Conservation (phyloP, 2,797 vertebrate genomes). For the Poliocrania exsul region DNA sequence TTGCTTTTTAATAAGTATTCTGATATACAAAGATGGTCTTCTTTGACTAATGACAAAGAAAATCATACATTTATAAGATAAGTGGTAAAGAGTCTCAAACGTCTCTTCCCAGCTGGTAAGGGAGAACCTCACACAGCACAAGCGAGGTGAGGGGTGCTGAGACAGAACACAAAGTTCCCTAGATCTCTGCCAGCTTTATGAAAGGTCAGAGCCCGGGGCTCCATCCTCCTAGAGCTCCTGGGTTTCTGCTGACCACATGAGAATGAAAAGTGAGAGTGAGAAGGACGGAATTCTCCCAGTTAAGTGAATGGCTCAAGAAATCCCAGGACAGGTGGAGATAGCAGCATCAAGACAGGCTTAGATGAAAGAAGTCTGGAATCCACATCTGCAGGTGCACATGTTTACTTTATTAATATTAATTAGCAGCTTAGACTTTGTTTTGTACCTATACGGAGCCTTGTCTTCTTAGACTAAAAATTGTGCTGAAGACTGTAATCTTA, state of each 20-base stretch:
- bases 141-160: background rate
- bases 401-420: background rate
- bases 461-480: background rate
- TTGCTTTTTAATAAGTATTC: background rate
- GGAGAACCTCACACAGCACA: background rate
- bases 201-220: background rate
- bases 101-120: background rate
- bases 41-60: background rate
- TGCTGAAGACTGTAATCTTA: background rate
- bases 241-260: background rate
- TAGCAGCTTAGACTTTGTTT: background rate
- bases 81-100: background rate
- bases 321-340: background rate
- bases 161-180: background rate
- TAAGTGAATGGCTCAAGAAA: background rate
- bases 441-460: background rate
- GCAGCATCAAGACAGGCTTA: background rate
- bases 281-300: background rate
- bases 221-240: background rate
- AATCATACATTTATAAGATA: background rate
- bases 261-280: background rate
- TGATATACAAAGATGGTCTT: background rate
- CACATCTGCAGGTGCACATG: accelerated
- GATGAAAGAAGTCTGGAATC: background rate
- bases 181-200: background rate